Conservation (phyloP, 2,888 invertebrate species). For the Marronus borbonicus region DNA sequence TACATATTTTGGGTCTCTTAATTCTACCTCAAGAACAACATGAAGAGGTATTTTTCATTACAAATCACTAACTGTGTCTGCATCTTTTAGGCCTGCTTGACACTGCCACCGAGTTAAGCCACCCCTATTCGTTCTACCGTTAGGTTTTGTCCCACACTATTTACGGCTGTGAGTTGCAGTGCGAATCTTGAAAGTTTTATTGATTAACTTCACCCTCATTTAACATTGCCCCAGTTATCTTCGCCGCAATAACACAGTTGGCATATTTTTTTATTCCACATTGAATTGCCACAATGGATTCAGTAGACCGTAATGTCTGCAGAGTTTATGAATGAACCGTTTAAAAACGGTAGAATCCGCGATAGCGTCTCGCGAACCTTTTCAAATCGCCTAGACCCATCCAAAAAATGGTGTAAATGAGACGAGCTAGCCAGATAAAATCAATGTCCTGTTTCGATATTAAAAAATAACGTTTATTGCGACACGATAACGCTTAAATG, state of each 20-base stretch:
- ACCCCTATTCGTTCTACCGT: too few species aligned
- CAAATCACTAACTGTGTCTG: too few species aligned
- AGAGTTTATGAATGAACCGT: constrained; percentile 40
- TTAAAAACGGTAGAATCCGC: not conserved
- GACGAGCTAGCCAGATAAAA: constrained; percentile 18
- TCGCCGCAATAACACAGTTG: constrained; percentile 44
- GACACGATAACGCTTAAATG: constrained; percentile 26
- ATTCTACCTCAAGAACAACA: too few species aligned
- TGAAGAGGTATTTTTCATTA: too few species aligned
- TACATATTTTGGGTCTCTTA: too few species aligned
- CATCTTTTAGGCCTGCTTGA: too few species aligned
- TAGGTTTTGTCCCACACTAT: too few species aligned
- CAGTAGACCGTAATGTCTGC: constrained; percentile 36
- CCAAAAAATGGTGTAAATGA: constrained; percentile 15
- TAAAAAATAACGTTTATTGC: constrained; percentile 44
- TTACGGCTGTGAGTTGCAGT: not conserved
- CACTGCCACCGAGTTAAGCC: too few species aligned
- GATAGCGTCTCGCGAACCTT: constrained; percentile 14
- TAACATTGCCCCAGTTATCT: constrained; percentile 36
- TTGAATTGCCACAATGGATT: constrained; percentile 35
- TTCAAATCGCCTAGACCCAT: not conserved
- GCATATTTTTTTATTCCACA: constrained; percentile 34
- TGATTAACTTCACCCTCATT: constrained; percentile 41
- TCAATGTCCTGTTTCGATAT: constrained; percentile 41
- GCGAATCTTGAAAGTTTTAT: constrained; percentile 44